Conservation (phyloP, 2,888 invertebrate genomes). For the Atherix ibis region DNA sequence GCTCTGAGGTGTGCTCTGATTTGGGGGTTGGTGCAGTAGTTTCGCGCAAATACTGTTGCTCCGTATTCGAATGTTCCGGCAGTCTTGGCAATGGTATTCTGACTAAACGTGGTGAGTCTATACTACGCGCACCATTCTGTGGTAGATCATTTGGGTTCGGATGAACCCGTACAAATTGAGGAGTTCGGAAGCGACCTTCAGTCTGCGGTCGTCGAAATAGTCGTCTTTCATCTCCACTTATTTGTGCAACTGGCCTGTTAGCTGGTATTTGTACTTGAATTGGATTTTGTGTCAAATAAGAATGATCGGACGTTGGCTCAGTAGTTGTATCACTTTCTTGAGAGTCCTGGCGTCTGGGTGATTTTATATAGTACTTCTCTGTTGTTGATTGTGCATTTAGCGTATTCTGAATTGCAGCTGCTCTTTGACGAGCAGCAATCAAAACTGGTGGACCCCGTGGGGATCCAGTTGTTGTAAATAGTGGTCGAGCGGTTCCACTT, state of each 20-base stretch:
- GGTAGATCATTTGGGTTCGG: background rate
- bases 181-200: constrained; percentile 3
- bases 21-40: constrained; percentile 14
- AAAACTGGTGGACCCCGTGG: constrained; percentile 39
- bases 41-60: constrained; percentile 18
- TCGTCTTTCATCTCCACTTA: constrained; percentile 9
- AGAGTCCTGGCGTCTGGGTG: constrained; percentile 13
- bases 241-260: constrained; percentile 16
- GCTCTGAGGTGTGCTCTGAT: constrained; percentile 8
- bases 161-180: constrained; percentile 31
- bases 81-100: constrained; percentile 29
- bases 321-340: constrained; percentile 39
- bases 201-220: constrained; percentile 9
- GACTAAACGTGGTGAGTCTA: constrained; percentile 6
- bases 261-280: constrained; percentile 40
- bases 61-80: constrained; percentile 2
- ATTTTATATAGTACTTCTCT: constrained; percentile 30
- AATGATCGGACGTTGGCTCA: constrained; percentile 36
- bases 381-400: constrained; percentile 10
- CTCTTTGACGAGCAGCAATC: constrained; percentile 35
- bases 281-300: constrained; percentile 37
- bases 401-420: constrained; percentile 17
- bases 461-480: constrained; percentile 47
- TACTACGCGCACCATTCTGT: background rate
- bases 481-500: constrained; percentile 44